A percentile compares a stretch with the other conserved stretches of the same genome.
Evolutionary conservation across 2,797 vertebrate species (phyloP).

Genomic region (Bryconaethiops microstoma): DNA sequence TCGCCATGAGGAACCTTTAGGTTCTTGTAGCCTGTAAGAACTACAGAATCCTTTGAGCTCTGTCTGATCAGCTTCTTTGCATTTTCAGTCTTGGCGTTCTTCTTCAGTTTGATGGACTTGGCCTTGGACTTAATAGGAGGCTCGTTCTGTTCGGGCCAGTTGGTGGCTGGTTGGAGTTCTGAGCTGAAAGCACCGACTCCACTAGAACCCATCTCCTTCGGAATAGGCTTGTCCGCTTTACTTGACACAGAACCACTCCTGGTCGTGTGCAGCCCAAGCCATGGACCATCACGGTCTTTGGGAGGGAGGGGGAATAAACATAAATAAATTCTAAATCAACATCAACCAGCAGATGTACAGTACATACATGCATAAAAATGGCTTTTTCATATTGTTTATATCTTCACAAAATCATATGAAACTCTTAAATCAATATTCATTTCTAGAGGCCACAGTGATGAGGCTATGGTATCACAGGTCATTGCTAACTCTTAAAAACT

Average conservation of each 20-base stretch:
- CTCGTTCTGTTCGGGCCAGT: conserved; percentile 85
- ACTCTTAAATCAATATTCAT: no score
- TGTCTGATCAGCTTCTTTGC: conserved; percentile 92
- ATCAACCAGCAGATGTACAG: neutral
- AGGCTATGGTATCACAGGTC: neutral
- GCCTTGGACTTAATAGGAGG: conserved; percentile 90
- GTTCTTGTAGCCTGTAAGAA: conserved; percentile 95
- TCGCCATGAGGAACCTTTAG: conserved; percentile 85
- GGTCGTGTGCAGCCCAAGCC: conserved; percentile 86
- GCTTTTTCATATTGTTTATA: no score
- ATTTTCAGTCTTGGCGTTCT: conserved; percentile 91
- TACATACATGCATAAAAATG: no score
- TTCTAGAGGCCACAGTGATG: neutral
- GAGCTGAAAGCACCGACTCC: conserved; percentile 77
- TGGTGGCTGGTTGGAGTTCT: conserved; percentile 75
- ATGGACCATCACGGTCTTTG: conserved; percentile 92
- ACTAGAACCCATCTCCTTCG: conserved; percentile 81
- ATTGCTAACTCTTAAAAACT: neutral
- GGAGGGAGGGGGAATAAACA: no score
- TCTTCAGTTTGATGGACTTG: conserved; percentile 93
- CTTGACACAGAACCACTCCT: conserved; percentile 79
- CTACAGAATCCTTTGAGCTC: conserved; percentile 93
- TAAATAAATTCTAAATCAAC: neutral
- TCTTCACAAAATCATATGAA: no score
- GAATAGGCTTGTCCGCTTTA: conserved; percentile 84